phyloP scores from a whole-genome alignment of 2,888 invertebrate species.

The Osedax frankpressi region DNA sequence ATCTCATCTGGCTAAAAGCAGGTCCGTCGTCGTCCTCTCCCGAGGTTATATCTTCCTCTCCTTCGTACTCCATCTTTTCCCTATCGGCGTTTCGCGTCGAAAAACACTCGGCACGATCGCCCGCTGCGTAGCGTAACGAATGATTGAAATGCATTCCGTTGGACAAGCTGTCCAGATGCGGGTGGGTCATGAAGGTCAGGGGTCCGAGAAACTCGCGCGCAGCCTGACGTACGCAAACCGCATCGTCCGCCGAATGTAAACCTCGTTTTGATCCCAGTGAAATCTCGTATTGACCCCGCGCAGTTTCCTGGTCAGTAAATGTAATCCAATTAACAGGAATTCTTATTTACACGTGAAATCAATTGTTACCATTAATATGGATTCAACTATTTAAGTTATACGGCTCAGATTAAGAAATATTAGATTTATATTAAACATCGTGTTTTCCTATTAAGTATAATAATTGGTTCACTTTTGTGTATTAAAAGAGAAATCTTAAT shows the following conservation, averaged over 20 bases:
- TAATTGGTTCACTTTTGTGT: too few species aligned
- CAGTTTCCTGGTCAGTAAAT: constrained; percentile 21
- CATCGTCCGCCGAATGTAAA: constrained; percentile 23
- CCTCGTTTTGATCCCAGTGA: constrained; percentile 21
- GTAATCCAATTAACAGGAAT: background rate
- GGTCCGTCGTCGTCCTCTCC: too few species aligned
- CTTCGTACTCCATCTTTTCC: too few species aligned
- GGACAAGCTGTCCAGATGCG: constrained; percentile 1
- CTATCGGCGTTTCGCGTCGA: constrained; percentile 16
- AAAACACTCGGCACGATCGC: constrained; percentile 19
- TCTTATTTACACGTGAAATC: too few species aligned
- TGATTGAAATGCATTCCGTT: constrained; percentile 27
- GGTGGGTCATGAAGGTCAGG: constrained; percentile 27
- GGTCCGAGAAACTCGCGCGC: constrained; percentile 24
- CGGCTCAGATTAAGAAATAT: too few species aligned
- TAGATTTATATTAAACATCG: too few species aligned
- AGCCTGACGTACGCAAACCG: constrained; percentile 23
- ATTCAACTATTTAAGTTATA: too few species aligned
- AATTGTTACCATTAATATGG: too few species aligned
- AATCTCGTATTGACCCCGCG: constrained; percentile 26
- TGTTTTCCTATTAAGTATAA: too few species aligned
- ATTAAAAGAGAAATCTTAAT: too few species aligned
- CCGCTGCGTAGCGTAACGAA: constrained; percentile 24
- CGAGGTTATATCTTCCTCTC: too few species aligned
- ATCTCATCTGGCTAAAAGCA: too few species aligned